A percentile compares a stretch with the other conserved stretches of the same genome.
These are phyloP conservation scores for Emys orbicularis DNA, from an alignment of 2,797 vertebrate genomes.

Conservation along the genomic window DNA sequence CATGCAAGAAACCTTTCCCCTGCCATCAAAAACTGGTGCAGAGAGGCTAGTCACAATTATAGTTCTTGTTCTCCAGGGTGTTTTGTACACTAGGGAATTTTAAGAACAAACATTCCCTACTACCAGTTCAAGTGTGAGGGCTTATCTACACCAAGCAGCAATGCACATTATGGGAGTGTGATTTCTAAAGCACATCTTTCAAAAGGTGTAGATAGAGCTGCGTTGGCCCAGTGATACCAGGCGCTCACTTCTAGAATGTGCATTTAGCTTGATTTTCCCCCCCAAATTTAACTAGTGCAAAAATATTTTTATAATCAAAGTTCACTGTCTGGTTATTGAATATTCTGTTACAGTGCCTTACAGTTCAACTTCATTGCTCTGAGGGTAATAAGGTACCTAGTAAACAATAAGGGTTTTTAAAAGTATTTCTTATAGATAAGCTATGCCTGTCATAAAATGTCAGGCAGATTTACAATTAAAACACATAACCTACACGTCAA, in stretches of 20 bases:
- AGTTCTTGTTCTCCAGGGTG: not conserved
- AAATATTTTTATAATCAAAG: too few relatives aligned
- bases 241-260: too few relatives aligned
- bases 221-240: too few relatives aligned
- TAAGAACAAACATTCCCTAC: not conserved
- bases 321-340: too few relatives aligned
- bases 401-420: not conserved
- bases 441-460: not conserved
- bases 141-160: not conserved
- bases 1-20: not conserved
- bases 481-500: not conserved
- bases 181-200: not conserved
- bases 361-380: not conserved
- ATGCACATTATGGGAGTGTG: not conserved
- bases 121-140: not conserved
- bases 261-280: too few relatives aligned
- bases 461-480: constrained; percentile 17
- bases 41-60: not conserved
- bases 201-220: too few relatives aligned
- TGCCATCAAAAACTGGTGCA: not conserved
- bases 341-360: too few relatives aligned
- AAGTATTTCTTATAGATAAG: not conserved
- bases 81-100: not conserved
- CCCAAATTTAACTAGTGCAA: too few relatives aligned
- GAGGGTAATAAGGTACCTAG: not conserved